These are phyloP conservation scores for Chrysemys picta DNA, from an alignment of 2,113 vertebrate genomes.

Conservation along the genomic window DNA sequence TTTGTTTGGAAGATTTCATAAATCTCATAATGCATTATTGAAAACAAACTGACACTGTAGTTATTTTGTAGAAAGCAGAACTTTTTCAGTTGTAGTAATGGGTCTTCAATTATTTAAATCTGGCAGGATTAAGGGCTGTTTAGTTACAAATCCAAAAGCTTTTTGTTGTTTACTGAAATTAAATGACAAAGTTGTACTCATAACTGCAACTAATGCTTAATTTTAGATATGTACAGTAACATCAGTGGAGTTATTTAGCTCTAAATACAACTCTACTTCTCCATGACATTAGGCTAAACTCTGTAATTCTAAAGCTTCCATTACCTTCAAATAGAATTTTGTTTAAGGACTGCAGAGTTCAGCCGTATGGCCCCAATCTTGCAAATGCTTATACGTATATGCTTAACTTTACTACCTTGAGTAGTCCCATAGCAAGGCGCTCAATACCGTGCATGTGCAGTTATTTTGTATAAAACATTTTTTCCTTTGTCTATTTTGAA, in stretches of 20 bases:
- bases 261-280: neutral
- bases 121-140: neutral
- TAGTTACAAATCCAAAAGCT: neutral
- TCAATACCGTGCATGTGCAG: neutral
- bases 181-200: neutral
- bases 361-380: neutral
- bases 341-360: neutral
- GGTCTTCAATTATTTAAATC: conserved; percentile 18
- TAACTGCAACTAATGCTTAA: neutral
- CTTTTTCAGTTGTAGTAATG: neutral
- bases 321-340: neutral
- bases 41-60: neutral
- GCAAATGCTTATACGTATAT: neutral
- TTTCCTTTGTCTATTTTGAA: neutral
- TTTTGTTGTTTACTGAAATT: neutral
- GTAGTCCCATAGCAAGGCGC: neutral
- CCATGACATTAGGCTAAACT: neutral
- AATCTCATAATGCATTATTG: neutral
- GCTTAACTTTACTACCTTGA: neutral
- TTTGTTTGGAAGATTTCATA: neutral
- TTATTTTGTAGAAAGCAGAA: neutral
- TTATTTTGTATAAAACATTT: neutral
- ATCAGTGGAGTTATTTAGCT: neutral
- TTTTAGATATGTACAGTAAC: neutral
- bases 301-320: neutral